Evolutionary conservation across 1,140 invertebrate species (phyloP), one percentile per base, ranked within the genome.

Genomic region (Gonatopus flavifemur): DNA sequence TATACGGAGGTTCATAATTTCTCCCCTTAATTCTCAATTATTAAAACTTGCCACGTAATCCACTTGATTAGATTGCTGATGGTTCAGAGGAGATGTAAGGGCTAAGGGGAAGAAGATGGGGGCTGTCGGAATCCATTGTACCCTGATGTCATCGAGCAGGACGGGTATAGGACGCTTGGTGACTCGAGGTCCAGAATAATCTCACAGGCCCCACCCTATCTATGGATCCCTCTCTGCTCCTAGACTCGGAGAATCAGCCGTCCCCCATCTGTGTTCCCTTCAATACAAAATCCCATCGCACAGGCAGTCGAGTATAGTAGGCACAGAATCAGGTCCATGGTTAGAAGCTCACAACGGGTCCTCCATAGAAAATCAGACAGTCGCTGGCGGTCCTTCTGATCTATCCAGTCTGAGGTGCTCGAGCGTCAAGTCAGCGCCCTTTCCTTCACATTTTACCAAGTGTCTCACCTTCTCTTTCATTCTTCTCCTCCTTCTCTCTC

Each of bases 381-480:
- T 76, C 67, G 67, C 74, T 72, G 72, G 72, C 75, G 74, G 72
- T 77, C 72, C 70, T 74, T 76, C 70, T 76, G 72, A 77, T 77
- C 74, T 72, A 66, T 66, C 58, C 66, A 59, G 55, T 49, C 45
- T n/a, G 44, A 31, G 54, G 62, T 55, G 53, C 60, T 21, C 46
- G 56, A 44, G 36, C 60, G 52, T 45, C 54, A 59, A 51, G 43
- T 57, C 42, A 65, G 60, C 55, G 52, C 58, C 57, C 32, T 52
- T n/a, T n/a, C n/a, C n/a, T n/a, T n/a, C n/a, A n/a, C n/a, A n/a
- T n/a, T n/a, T n/a, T n/a, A n/a, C n/a, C 21, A 28, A 24, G 44
- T 32, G 28, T 44, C 59, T 46, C 43, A 52, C 51, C 40, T 53
- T 33, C 38, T 16, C 22, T 30, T 15, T 16, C 25, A 21, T 13